Evolutionary conservation across 2,797 vertebrate genomes (phyloP).

Genomic region (Enteromius argenteus): DNA sequence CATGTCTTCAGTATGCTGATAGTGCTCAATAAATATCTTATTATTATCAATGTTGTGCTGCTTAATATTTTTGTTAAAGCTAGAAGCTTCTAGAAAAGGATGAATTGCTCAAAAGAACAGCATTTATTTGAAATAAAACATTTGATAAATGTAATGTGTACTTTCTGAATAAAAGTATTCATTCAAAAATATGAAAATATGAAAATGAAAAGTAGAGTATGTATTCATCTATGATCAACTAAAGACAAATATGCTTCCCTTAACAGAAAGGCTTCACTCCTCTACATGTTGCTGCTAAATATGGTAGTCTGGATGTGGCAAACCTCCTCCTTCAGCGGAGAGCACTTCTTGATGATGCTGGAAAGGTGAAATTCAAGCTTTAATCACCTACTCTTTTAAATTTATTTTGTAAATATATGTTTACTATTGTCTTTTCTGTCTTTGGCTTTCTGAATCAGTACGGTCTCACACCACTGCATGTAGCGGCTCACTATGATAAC

Average conservation of each 20-base stretch:
- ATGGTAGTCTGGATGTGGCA: constrained; percentile 94
- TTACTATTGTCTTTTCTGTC: constrained; percentile 42
- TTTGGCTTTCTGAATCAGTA: constrained; percentile 83
- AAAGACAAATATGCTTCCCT: constrained; percentile 27
- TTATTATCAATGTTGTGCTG: not conserved
- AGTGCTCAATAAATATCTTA: not conserved
- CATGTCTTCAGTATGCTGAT: not conserved
- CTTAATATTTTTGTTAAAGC: not conserved
- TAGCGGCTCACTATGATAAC: constrained; percentile 95
- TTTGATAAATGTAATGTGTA: not conserved
- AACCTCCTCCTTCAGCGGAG: constrained; percentile 92
- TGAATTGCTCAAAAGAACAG: not conserved
- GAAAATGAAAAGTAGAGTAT: not conserved
- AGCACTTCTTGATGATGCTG: constrained; percentile 88
- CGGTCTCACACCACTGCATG: constrained; percentile 92
- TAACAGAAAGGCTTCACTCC: constrained; percentile 96
- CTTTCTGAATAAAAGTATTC: not conserved
- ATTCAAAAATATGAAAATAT: not conserved
- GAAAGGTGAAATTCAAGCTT: constrained; percentile 83
- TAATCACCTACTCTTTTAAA: not conserved
- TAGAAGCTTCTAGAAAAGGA: not conserved
- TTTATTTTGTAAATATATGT: not conserved
- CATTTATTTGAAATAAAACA: not conserved
- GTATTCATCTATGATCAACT: not conserved
- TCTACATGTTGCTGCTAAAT: constrained; percentile 95